phyloP scores from a whole-genome alignment of 2,797 vertebrate species.

The Diceros bicornis region DNA sequence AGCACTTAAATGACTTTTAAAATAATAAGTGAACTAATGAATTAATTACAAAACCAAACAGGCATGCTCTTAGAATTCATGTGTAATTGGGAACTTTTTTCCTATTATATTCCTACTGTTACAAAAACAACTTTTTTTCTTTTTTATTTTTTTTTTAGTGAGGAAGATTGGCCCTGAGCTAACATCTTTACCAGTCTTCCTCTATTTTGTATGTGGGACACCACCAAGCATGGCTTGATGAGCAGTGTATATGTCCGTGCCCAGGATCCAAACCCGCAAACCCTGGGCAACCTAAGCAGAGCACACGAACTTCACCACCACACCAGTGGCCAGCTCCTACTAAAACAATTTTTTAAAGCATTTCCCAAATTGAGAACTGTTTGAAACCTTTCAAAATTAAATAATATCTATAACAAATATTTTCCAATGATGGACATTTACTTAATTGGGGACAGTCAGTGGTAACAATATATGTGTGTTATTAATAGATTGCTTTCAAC shows the following conservation, averaged over 20 bases:
- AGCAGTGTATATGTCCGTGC: too few species aligned
- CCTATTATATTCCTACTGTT: not conserved
- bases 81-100: not conserved
- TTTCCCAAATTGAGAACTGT: not conserved
- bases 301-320: too few species aligned
- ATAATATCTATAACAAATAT: not conserved
- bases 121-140: not conserved
- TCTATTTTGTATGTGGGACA: too few species aligned
- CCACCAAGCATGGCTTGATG: too few species aligned
- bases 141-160: too few species aligned
- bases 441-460: not conserved
- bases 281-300: too few species aligned
- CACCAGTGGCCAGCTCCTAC: too few species aligned
- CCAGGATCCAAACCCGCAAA: too few species aligned
- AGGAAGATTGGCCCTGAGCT: too few species aligned
- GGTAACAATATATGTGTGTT: not conserved
- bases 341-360: not conserved
- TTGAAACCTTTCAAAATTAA: not conserved
- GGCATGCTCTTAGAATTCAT: not conserved
- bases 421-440: not conserved
- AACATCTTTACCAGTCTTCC: too few species aligned
- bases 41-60: not conserved
- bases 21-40: not conserved
- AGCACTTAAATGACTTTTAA: not conserved
- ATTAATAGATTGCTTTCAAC: not conserved